Conservation (phyloP, 1,140 invertebrate genomes). For the Pogonomyrmex barbatus region DNA sequence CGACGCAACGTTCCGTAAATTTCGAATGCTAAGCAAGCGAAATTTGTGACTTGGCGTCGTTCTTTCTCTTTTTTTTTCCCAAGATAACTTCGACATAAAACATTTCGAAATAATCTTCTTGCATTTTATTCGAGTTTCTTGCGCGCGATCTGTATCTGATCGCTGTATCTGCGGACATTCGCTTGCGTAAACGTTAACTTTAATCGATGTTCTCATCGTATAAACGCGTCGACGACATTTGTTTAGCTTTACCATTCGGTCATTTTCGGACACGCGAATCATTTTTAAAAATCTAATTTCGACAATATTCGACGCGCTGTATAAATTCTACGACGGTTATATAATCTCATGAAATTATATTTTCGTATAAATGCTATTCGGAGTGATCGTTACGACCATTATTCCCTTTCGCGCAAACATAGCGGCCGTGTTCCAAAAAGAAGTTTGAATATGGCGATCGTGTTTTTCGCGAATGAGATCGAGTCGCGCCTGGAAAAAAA, state of each 20-base stretch:
- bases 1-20: neutral
- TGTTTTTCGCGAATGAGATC: neutral
- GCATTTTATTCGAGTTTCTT: neutral
- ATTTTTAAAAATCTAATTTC: neutral
- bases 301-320: neutral
- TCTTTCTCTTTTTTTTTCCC: neutral
- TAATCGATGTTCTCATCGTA: conserved; percentile 20
- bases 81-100: no score
- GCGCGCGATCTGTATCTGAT: neutral
- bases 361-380: neutral
- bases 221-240: neutral
- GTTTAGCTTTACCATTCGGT: neutral
- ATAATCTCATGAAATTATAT: no score
- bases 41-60: no score
- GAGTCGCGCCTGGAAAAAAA: neutral
- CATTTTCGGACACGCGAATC: neutral
- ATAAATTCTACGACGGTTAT: no score
- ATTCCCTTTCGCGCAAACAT: neutral
- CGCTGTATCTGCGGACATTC: neutral
- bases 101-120: neutral
- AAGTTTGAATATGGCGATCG: neutral
- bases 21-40: neutral
- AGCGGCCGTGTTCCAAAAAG: neutral
- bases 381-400: neutral
- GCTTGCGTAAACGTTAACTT: neutral